Evolutionary conservation across 2,888 invertebrate species (phyloP).

Genomic region (Harpalus rufipes): DNA sequence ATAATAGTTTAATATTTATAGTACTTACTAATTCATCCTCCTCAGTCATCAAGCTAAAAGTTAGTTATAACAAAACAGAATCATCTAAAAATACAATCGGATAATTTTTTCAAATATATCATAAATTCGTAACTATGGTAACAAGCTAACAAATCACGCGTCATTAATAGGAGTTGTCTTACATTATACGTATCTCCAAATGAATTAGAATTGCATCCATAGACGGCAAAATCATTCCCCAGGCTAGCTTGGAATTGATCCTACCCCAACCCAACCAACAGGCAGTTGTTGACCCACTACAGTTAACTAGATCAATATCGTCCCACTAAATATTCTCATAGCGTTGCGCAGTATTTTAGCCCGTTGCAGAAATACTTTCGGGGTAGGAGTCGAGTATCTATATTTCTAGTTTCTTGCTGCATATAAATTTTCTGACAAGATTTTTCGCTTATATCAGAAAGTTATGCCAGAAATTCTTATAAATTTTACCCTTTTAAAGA

Average conservation of each 20-base stretch:
- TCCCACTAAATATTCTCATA: conserved; percentile 55
- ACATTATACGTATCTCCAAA: background rate
- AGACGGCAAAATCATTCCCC: background rate
- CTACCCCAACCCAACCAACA: conserved; percentile 39
- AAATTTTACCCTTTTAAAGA: background rate
- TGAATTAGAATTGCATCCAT: background rate
- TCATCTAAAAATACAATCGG: too few relatives aligned
- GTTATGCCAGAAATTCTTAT: conserved; percentile 30
- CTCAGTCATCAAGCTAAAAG: too few relatives aligned
- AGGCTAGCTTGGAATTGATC: background rate
- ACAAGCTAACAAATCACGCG: too few relatives aligned
- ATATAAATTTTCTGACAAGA: conserved; percentile 45
- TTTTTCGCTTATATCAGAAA: conserved; percentile 31
- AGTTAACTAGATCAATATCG: conserved; percentile 58
- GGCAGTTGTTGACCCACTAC: conserved; percentile 56
- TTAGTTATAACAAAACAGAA: too few relatives aligned
- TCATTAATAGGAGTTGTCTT: too few relatives aligned
- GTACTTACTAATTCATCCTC: too few relatives aligned
- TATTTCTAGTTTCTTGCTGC: conserved; percentile 22
- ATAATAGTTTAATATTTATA: too few relatives aligned
- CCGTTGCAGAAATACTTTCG: conserved; percentile 39
- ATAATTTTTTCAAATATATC: too few relatives aligned
- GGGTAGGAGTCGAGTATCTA: conserved; percentile 7
- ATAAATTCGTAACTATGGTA: background rate
- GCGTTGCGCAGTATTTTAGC: conserved; percentile 55